These are phyloP conservation scores for Agrochola lychnidis DNA, from an alignment of 2,888 invertebrate genomes.

Conservation along the genomic window DNA sequence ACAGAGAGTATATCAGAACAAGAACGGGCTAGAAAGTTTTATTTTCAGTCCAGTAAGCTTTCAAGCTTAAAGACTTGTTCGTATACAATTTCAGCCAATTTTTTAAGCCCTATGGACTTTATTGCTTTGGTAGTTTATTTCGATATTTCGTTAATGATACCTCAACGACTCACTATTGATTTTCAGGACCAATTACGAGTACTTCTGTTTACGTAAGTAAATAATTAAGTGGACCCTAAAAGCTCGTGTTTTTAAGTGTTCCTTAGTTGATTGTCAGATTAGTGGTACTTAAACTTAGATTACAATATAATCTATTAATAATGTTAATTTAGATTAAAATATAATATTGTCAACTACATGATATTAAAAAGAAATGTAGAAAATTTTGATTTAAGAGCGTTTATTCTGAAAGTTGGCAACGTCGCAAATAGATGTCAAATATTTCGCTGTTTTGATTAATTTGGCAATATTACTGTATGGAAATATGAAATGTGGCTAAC, in stretches of 20 bases:
- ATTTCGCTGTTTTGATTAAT: too few relatives aligned
- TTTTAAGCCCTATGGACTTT: not conserved
- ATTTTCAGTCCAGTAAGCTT: constrained; percentile 32
- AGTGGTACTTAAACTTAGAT: not conserved
- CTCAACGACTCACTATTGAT: not conserved
- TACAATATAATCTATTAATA: not conserved
- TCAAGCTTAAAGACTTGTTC: constrained; percentile 9
- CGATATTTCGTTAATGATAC: not conserved
- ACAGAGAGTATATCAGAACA: not conserved
- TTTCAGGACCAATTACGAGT: constrained; percentile 9
- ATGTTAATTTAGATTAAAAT: not conserved
- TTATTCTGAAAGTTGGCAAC: too few relatives aligned
- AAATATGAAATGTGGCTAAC: too few relatives aligned
- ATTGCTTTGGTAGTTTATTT: not conserved
- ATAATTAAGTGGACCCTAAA: constrained; percentile 3
- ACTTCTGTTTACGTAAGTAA: not conserved
- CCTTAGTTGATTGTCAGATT: not conserved
- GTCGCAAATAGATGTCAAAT: too few relatives aligned
- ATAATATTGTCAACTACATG: not conserved
- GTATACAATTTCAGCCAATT: constrained; percentile 11
- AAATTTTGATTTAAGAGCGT: not conserved
- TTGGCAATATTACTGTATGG: too few relatives aligned
- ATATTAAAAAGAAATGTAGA: not conserved
- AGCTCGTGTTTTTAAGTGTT: not conserved
- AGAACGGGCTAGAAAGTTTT: not conserved